These are phyloP conservation scores for Phrynosoma blainvillii DNA, from an alignment of 2,113 vertebrate species.

Conservation along the genomic window DNA sequence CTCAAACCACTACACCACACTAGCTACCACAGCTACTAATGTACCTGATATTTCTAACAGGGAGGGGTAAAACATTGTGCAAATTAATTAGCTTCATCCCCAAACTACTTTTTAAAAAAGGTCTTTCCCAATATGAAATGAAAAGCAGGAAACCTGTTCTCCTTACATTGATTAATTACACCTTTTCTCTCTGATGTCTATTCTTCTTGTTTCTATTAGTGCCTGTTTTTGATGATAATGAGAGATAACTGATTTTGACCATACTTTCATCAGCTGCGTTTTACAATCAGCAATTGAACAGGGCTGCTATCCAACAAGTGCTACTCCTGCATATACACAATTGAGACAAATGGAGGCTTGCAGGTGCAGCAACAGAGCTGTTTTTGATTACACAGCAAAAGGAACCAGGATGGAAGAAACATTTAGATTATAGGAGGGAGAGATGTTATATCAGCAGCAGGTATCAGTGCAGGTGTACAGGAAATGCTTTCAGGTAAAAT, in stretches of 20 bases:
- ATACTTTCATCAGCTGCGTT: background rate
- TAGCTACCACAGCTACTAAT: background rate
- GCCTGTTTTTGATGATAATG: background rate
- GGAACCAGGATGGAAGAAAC: background rate
- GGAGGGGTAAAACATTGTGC: background rate
- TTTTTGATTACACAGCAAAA: background rate
- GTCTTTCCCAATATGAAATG: conserved; percentile 31
- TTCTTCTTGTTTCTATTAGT: conserved; percentile 16
- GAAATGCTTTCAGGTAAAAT: background rate
- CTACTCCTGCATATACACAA: background rate
- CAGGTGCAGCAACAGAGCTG: background rate
- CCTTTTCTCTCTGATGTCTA: background rate
- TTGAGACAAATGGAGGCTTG: background rate
- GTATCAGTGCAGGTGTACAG: background rate
- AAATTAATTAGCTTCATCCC: conserved; percentile 14
- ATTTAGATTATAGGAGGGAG: background rate
- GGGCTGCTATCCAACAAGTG: background rate
- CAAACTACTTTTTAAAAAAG: background rate
- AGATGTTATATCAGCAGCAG: background rate
- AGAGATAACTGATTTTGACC: conserved; percentile 9
- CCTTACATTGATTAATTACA: conserved; percentile 1
- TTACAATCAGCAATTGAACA: background rate
- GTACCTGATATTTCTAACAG: background rate
- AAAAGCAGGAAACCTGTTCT: background rate
- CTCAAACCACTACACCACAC: too few relatives aligned